These are phyloP conservation scores for Aelia acuminata DNA, from an alignment of 2,888 invertebrate genomes.

Conservation along the genomic window DNA sequence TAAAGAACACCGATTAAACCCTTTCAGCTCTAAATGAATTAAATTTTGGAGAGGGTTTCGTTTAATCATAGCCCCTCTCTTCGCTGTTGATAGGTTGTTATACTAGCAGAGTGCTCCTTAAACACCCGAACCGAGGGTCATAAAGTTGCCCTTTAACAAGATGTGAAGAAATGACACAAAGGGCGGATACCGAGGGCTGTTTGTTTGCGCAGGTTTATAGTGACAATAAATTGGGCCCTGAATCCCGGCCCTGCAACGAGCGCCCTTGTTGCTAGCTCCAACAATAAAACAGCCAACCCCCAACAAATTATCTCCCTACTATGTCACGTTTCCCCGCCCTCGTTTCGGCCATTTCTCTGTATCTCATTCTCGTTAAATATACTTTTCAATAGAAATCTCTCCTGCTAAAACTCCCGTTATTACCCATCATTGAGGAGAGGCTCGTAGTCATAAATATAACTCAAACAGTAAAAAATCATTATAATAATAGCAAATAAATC, in stretches of 20 bases:
- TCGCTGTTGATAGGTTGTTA: background rate
- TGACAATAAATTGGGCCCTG: slow-evolving; percentile 17
- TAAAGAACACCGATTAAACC: too few species aligned
- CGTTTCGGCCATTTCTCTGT: slow-evolving; percentile 21
- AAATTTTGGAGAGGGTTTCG: too few species aligned
- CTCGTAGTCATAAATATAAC: background rate
- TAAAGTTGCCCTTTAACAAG: slow-evolving; percentile 16
- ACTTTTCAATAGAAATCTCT: slow-evolving; percentile 3
- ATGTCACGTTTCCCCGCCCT: slow-evolving; percentile 27
- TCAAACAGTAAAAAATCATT: too few species aligned
- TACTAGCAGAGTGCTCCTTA: background rate
- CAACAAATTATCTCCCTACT: slow-evolving; percentile 26
- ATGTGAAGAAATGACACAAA: slow-evolving; percentile 41
- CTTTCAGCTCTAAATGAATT: too few species aligned
- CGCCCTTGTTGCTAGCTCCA: background rate
- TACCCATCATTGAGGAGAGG: background rate
- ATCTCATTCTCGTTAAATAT: background rate
- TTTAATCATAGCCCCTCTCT: background rate
- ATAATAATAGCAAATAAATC: too few species aligned
- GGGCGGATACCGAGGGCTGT: background rate
- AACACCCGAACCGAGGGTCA: background rate
- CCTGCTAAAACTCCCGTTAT: background rate
- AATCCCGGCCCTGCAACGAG: background rate
- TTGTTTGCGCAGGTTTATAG: slow-evolving; percentile 38
- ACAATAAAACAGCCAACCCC: slow-evolving; percentile 28